phyloP scores from a whole-genome alignment of 2,797 vertebrate genomes.

The Gallinago stenura region DNA sequence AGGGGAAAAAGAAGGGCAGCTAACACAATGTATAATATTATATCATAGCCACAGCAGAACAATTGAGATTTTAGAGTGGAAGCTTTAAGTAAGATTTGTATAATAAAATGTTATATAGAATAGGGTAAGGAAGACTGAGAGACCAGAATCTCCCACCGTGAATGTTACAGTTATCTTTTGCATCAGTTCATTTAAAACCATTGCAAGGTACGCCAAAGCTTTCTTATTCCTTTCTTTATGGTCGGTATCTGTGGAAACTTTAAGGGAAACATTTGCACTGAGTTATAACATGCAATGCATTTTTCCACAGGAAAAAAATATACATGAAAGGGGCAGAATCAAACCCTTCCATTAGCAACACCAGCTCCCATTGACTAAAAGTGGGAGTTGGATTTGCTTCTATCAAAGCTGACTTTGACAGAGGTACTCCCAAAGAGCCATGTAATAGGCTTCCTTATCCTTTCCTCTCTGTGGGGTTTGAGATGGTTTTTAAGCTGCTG shows the following conservation, averaged over 20 bases:
- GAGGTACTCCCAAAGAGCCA: neutral
- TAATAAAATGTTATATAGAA: neutral
- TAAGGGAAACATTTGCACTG: neutral
- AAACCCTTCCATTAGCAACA: neutral
- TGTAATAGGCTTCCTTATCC: slow-evolving; percentile 13
- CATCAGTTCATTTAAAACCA: neutral
- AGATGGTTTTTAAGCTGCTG: slow-evolving; percentile 15
- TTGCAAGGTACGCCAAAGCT: neutral
- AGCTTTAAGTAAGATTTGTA: neutral
- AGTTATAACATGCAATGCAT: neutral
- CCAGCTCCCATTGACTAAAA: neutral
- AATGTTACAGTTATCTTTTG: neutral
- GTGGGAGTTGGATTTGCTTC: neutral
- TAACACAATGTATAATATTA: neutral
- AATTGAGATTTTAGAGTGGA: neutral
- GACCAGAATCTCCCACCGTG: neutral
- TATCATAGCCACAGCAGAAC: neutral
- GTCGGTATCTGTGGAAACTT: neutral
- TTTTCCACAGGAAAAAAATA: neutral
- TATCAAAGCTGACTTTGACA: neutral
- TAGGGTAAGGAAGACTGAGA: neutral
- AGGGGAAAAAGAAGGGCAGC: neutral
- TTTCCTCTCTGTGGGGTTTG: neutral
- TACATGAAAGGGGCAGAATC: neutral
- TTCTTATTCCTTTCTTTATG: neutral